Evolutionary conservation across 2,113 vertebrate species (phyloP), one percentile per base, ranked within the genome.

Genomic region (Siphamia tubifer): DNA sequence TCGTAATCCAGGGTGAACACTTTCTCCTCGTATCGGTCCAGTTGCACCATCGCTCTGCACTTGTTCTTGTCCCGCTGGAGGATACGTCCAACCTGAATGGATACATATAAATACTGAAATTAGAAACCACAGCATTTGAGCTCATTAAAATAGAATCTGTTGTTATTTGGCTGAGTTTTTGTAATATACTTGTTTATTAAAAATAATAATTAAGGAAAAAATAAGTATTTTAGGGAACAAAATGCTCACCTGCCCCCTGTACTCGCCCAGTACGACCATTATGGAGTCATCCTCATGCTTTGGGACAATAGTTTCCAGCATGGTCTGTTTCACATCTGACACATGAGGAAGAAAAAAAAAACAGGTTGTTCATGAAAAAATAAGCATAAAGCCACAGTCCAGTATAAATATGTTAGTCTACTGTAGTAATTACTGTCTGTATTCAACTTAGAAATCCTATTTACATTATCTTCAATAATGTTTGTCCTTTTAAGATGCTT

Each of bases 291-390:
- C 21, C 8, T 94, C 92, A 0, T 58, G 80, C 86, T 94, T 95
- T n/a, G 95, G 95, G 48, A 96, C 68, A 2, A 96, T 90, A 3
- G 95, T 96, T 82, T 96, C 95, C 78, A 96, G 68, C 95, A 96
- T 96, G 44, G 76, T 53, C 79, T 95, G 93, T 49, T 83, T 93
- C 65, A 95, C 86, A 51, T 93, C 94, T 95, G 70, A 2, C 40
- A 17, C n/a, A 3, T n/a, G n/a, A n/a, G 4, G 19, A 16, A 52
- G n/a, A n/a, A n/a, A n/a, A n/a, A 47, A 3, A 20, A 0, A 11
- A 5, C 1, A 1, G 0, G 1, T 71, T 44, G 54, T 15, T 53
- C 0, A 8, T 2, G 13, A 8, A 23, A 16, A 8, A 19, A 1
- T 16, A 56, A 24, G 3, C 21, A n/a, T n/a, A n/a, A 12, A 62